Conservation (phyloP, 2,888 invertebrate genomes). For the Cheilosia vernalis region DNA sequence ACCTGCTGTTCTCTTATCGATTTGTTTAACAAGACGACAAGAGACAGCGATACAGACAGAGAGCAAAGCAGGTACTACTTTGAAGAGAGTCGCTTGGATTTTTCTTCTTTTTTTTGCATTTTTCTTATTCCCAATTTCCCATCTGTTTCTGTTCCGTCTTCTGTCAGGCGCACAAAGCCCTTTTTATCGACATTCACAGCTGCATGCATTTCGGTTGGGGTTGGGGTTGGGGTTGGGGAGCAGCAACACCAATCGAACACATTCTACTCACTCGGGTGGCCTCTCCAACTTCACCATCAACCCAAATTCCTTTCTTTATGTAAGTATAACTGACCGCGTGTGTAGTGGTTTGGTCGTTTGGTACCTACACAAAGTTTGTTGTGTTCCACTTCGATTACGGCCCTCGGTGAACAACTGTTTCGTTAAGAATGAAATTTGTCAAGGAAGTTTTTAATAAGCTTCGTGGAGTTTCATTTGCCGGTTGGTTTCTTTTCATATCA, state of each 20-base stretch:
- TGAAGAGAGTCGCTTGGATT: no score
- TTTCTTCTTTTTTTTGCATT: background rate
- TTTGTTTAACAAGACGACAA: no score
- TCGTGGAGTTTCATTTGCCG: conserved; percentile 53
- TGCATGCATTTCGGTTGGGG: background rate
- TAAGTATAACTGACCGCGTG: background rate
- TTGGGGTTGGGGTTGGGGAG: conserved; percentile 9
- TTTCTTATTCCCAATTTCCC: background rate
- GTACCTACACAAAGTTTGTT: conserved; percentile 24
- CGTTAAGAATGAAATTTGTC: conserved; percentile 22
- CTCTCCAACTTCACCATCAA: no score
- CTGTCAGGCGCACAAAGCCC: conserved; percentile 22
- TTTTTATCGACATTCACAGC: background rate
- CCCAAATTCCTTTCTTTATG: background rate
- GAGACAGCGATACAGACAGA: no score
- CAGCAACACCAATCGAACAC: background rate
- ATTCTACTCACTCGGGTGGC: no score
- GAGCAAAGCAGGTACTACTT: no score
- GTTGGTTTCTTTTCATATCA: conserved; percentile 47
- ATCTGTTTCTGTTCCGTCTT: background rate
- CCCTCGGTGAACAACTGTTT: conserved; percentile 6
- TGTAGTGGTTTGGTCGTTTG: background rate
- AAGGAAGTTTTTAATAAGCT: conserved; percentile 65
- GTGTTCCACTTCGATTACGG: conserved; percentile 41
- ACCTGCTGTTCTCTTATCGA: no score